Base-by-base conservation (phyloP, 2,113 vertebrate genomes). In the Corydoras maculifer region DNA sequence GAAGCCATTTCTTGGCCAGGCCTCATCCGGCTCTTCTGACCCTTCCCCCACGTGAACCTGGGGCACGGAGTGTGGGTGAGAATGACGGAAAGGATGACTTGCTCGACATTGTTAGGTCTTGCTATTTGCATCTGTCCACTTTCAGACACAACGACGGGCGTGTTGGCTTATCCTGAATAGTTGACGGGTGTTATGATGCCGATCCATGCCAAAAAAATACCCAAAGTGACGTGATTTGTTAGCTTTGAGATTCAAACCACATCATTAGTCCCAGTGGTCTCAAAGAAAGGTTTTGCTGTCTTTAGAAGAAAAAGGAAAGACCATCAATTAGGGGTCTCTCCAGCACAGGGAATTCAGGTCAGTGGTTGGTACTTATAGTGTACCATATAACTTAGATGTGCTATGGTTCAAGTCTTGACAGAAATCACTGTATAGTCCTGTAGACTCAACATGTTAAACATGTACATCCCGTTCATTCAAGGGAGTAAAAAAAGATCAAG, bases 81-180 rank as follows among this genome's bases (percentile, higher is more conserved):
- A 78, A 77, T 50, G 67, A 85, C 80, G 68, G 68, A 48, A 74
- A 79, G 79, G 53, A 75, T 82, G 80, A 83, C 80, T 76, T 63
- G 49, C 51, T 62, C 51, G 78, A 82, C 62, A 83, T 80, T 78
- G 77, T 81, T 75, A 76, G 58, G 77, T 71, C 64, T 67, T 18
- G 32, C 72, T 72, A 74, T 86, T 83, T 80, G 78, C 77, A 80
- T 86, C 78, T 65, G 58, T 75, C 82, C 35, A 49, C 68, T 64
- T 80, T 32, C 14, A 84, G 78, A 81, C 75, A 82, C 80, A 82
- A 82, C 81, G 79, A 77, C 76, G 78, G 65, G 75, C 69, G 57
- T 71, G 13, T 48, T 53, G 65, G 48, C 15, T 69, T 48, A n/a
- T 51, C 63, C 57, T 62, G 54, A 35, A 9, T 15, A 48, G 54